These are phyloP conservation scores for Loripinus fragilis DNA, from an alignment of 2,888 invertebrate species.

Conservation along the genomic window DNA sequence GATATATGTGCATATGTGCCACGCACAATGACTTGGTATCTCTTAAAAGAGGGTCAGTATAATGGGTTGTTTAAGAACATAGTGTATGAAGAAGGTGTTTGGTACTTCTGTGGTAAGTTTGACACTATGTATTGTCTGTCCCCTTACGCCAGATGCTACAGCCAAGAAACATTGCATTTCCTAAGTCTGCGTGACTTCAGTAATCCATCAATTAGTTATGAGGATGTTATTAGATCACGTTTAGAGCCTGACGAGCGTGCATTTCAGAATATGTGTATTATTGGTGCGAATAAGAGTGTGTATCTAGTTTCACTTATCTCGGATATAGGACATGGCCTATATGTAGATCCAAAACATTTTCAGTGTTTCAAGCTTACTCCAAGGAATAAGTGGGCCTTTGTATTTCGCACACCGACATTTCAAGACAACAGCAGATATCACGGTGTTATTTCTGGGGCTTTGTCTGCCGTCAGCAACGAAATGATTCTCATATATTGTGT, in stretches of 20 bases:
- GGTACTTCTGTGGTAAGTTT: not conserved
- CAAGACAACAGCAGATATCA: not conserved
- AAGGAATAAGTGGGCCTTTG: not conserved
- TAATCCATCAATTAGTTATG: not conserved
- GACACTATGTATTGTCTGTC: not conserved
- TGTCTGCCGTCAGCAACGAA: not conserved
- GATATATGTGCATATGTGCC: not conserved
- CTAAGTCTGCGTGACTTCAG: not conserved
- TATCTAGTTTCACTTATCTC: not conserved
- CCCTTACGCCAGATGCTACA: not conserved
- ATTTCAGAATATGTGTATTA: not conserved
- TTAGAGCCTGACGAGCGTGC: not conserved
- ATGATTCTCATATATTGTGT: not conserved
- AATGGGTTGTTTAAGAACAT: not conserved
- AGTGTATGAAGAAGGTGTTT: not conserved
- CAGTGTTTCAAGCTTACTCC: not conserved
- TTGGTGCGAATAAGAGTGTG: not conserved
- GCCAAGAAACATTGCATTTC: not conserved
- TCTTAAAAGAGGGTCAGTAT: not conserved
- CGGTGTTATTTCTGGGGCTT: not conserved
- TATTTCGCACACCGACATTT: not conserved
- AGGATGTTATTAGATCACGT: not conserved
- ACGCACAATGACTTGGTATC: not conserved
- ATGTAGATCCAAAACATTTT: not conserved
- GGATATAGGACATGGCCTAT: not conserved